Evolutionary conservation across 2,113 vertebrate species (phyloP).

Genomic region (Zosterops hypoxanthus): DNA sequence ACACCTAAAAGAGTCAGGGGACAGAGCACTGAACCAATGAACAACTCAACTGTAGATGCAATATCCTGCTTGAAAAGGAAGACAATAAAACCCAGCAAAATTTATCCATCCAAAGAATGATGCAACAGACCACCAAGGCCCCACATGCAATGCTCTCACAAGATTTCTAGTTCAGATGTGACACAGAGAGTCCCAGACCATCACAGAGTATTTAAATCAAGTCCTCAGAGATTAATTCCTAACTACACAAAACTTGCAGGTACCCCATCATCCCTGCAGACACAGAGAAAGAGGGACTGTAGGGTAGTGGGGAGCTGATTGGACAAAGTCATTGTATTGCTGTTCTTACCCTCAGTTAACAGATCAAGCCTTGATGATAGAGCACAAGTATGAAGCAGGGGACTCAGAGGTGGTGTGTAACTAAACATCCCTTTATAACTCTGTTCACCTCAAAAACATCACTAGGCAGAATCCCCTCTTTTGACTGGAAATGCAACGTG

Average conservation of each 20-base stretch:
- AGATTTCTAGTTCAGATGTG: too few species aligned
- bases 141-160: too few species aligned
- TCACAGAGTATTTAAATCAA: too few species aligned
- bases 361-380: neutral
- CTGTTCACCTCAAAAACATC: neutral
- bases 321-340: neutral
- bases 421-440: neutral
- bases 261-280: too few species aligned
- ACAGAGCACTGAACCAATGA: neutral
- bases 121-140: too few species aligned
- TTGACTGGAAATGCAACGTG: neutral
- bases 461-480: neutral
- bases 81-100: neutral
- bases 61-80: neutral
- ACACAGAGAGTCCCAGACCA: too few species aligned
- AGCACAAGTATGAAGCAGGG: rapidly evolving
- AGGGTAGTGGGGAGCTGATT: neutral
- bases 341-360: neutral
- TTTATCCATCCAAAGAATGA: neutral
- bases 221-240: too few species aligned
- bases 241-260: too few species aligned
- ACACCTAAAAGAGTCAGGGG: neutral
- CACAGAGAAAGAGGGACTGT: too few species aligned
- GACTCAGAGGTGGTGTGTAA: rapidly evolving
- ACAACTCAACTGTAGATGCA: neutral